phyloP scores from a whole-genome alignment of 1,140 invertebrate genomes.

The Drosophila watanabei region DNA sequence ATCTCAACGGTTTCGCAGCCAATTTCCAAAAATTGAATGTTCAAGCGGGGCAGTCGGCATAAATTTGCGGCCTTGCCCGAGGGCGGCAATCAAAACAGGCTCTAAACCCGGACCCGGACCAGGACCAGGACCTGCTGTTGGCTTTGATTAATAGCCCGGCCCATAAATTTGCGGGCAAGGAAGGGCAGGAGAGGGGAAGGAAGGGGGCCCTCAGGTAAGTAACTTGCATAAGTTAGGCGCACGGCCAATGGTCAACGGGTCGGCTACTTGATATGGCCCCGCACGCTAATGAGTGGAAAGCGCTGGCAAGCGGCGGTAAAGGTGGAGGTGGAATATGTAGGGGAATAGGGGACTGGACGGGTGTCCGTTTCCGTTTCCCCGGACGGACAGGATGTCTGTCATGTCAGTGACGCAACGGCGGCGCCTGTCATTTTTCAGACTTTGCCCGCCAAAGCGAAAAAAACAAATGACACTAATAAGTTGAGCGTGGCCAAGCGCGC shows the following conservation, averaged over 20 bases:
- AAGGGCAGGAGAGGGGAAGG: too few species aligned
- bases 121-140: constrained; percentile 33
- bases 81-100: constrained; percentile 34
- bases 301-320: constrained; percentile 1
- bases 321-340: constrained; percentile 2
- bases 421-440: constrained; percentile 54
- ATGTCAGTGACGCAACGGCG: constrained; percentile 31
- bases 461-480: constrained; percentile 65
- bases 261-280: constrained; percentile 44
- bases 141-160: constrained; percentile 56
- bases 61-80: constrained; percentile 25
- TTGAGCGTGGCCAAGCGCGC: constrained; percentile 30
- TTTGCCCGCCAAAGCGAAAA: constrained; percentile 45
- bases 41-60: constrained; percentile 32
- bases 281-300: constrained; percentile 53
- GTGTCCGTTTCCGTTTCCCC: not conserved
- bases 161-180: constrained; percentile 42
- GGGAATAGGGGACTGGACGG: not conserved
- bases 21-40: constrained; percentile 54
- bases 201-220: constrained; percentile 37
- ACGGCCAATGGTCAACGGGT: constrained; percentile 42
- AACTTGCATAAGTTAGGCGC: constrained; percentile 56
- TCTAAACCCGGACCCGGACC: constrained; percentile 11
- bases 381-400: constrained; percentile 32
- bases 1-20: constrained; percentile 51